phyloP scores from a whole-genome alignment of 2,113 vertebrate species.

The crab-eating macaque (Macaca fascicularis) region T2T-MFA8v1.1 NC_088384.1:85093501-85094000 shows the following conservation, averaged over 20 bases:
- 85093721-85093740: background rate
- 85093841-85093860: background rate
- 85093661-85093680: background rate
- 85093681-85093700: background rate
- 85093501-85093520: background rate
- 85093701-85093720: background rate
- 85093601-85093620: background rate
- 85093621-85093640: background rate
- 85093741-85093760: accelerated
- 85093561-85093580: background rate
- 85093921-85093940: too few relatives aligned
- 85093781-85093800: background rate
- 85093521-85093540: background rate
- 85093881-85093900: too few relatives aligned
- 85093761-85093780: too few relatives aligned
- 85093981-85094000: too few relatives aligned
- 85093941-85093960: too few relatives aligned
- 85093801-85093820: background rate
- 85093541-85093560: background rate
- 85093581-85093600: background rate
- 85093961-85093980: too few relatives aligned
- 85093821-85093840: background rate
- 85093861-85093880: background rate
- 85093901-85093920: too few relatives aligned
- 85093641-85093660: background rate